Conservation (phyloP, 2,888 invertebrate genomes). For the Pachycephus smyrnensis region DNA sequence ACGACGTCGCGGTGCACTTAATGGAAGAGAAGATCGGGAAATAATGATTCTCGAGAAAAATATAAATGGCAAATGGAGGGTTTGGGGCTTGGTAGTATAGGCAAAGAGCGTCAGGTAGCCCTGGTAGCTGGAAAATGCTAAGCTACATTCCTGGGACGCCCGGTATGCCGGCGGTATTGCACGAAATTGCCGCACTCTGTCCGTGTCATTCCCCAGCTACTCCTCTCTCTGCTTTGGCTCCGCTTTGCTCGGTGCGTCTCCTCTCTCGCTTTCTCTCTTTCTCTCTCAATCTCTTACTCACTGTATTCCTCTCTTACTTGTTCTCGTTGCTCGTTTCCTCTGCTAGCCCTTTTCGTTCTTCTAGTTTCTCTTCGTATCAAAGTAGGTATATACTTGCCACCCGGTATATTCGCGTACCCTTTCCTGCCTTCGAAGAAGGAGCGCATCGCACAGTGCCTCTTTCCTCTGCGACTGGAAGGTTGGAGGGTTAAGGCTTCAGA, state of each 20-base stretch:
- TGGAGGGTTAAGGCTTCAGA: background rate
- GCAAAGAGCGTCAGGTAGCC: conserved; percentile 14
- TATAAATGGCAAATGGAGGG: background rate
- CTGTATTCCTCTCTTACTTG: conserved; percentile 10
- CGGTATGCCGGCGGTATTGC: conserved; percentile 64
- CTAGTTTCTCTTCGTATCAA: background rate
- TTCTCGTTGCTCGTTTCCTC: conserved; percentile 4
- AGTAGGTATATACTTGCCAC: background rate
- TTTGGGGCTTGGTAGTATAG: background rate
- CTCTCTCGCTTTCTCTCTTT: background rate
- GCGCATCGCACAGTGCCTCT: background rate
- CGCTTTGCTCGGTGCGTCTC: conserved; percentile 16
- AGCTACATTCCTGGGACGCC: conserved; percentile 62
- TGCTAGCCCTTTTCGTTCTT: background rate
- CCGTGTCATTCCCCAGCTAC: conserved; percentile 58
- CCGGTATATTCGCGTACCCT: background rate
- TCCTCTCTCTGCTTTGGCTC: conserved; percentile 27
- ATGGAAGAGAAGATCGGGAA: background rate
- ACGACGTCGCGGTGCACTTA: background rate
- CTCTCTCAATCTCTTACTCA: conserved; percentile 6
- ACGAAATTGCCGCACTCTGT: conserved; percentile 66
- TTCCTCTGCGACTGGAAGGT: background rate
- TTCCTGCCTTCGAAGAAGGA: background rate
- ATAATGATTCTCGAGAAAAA: background rate
- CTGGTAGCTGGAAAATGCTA: conserved; percentile 61